Base-by-base conservation (phyloP, 2,113 vertebrate genomes). In the Eleginops maclovinus region DNA sequence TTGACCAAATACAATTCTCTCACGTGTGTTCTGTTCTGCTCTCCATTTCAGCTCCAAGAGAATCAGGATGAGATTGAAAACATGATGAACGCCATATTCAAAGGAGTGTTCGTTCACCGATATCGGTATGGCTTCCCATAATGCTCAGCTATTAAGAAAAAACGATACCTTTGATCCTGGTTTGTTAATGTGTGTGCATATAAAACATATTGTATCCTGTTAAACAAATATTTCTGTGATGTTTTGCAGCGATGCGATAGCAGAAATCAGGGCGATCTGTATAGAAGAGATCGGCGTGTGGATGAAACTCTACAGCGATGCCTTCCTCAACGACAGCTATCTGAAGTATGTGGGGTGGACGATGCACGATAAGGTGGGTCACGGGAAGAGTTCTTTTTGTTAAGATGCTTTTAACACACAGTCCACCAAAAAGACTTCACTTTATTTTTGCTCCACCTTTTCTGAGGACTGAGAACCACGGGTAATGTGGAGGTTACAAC, bases 1-100 rank as follows among this genome's bases (percentile, higher is more conserved):
- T 81, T 62, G 46, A 64, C 51, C 17, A 22, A 24, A 50, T 61
- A 11, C 3, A 31, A 44, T 7, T 15, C 40, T 24, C 36, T 70
- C 8, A 49, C n/a, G n/a, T 28, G 0, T 36, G 4, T 2, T 70
- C 26, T 55, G 0, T 58, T 82, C n/a, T 80, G 53, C 43, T 89
- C 13, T 47, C 88, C 55, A 70, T 96, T 94, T 82, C 93, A 99
- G 98, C 97, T 99, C 90, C 98, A 99, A 93, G 98, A 99, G 95
- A 99, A 99, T 93, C 98, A 99, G 89, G 98, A 99, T 85, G 97
- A 99, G 94, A 99, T 99, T 93, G 98, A 99, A 94, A 99, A 99
- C 92, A 99, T 99, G 98, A 99, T 99, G 98, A 99, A 99, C 91
- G 98, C 98, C 81, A 99, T 99, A 94, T 99, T 99, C 95, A 99